Evolutionary conservation across 2,797 vertebrate genomes (phyloP).

Genomic region (Manis pentadactyla): DNA sequence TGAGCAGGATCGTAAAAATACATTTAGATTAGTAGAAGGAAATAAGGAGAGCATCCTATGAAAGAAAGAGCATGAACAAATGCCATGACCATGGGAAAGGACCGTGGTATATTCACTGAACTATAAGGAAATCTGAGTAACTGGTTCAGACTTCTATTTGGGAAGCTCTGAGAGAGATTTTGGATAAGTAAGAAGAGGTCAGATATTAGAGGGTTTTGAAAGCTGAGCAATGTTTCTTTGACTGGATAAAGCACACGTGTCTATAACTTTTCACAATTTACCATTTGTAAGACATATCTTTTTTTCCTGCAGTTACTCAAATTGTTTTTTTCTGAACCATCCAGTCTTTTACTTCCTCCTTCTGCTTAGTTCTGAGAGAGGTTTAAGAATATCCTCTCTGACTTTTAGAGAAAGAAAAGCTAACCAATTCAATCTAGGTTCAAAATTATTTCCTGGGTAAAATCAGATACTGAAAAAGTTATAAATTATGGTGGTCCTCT

Average conservation of each 20-base stretch:
- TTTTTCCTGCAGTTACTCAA: neutral
- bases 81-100: neutral
- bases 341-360: neutral
- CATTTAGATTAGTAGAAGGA: conserved; percentile 24
- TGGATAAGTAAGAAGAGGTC: neutral
- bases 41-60: neutral
- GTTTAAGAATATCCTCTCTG: neutral
- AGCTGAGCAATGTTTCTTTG: neutral
- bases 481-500: neutral
- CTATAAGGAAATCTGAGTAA: neutral
- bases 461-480: neutral
- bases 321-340: neutral
- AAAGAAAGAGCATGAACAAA: neutral
- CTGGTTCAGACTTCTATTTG: neutral
- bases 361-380: neutral
- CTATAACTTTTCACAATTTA: neutral
- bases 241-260: neutral
- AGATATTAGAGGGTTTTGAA: conserved; percentile 47
- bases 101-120: neutral
- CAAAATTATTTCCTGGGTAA: neutral
- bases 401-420: neutral
- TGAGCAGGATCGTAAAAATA: neutral
- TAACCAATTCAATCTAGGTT: neutral
- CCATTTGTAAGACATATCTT: neutral
- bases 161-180: neutral